Percentiles rank a stretch among this genome's conserved stretches.
Evolutionary conservation across 2,888 invertebrate genomes (phyloP).

Genomic region (Scotopteryx bipunctaria): DNA sequence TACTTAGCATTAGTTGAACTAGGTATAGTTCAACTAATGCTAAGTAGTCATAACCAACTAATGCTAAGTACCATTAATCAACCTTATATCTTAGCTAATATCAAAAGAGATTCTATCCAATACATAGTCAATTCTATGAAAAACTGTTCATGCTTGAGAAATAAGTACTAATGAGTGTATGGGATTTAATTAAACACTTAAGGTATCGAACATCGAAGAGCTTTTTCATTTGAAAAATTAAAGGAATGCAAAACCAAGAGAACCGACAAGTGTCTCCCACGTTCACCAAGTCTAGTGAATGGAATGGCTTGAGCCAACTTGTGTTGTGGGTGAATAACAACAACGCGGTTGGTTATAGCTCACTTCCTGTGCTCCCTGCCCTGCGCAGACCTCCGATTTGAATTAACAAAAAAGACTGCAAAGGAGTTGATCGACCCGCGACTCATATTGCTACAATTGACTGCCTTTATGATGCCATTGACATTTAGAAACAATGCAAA

Average conservation of each 20-base stretch:
- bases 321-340: constrained; percentile 62
- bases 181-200: no score
- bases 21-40: not conserved
- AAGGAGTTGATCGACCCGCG: constrained; percentile 49
- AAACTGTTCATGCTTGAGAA: not conserved
- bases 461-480: constrained; percentile 34
- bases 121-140: no score
- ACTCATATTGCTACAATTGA: constrained; percentile 34
- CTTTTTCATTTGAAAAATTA: not conserved
- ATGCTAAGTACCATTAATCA: no score
- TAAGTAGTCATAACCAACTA: no score
- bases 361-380: constrained; percentile 61
- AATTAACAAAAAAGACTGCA: constrained; percentile 50
- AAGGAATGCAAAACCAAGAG: constrained; percentile 44
- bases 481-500: constrained; percentile 36
- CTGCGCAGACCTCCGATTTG: constrained; percentile 40
- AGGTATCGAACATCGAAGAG: no score
- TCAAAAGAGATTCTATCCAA: no score
- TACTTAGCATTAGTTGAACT: not conserved
- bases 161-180: no score
- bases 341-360: constrained; percentile 49
- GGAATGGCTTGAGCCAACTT: constrained; percentile 51
- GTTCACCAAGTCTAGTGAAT: constrained; percentile 42
- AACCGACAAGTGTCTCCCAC: constrained; percentile 66
- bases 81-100: no score